phyloP scores from a whole-genome alignment of 2,888 invertebrate species.

The Geophilus truncorum region DNA sequence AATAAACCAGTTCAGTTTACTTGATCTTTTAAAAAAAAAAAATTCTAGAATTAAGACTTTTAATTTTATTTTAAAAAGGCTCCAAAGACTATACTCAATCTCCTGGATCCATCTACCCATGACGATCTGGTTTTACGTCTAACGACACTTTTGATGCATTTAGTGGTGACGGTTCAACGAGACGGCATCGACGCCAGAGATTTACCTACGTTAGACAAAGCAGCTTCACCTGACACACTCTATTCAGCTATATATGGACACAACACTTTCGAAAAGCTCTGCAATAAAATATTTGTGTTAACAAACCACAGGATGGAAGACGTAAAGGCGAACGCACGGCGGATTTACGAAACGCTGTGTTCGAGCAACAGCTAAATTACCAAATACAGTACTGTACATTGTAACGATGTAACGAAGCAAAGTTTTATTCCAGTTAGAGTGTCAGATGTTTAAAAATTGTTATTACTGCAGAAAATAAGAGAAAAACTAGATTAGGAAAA shows the following conservation, averaged over 20 bases:
- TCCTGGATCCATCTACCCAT: conserved; percentile 49
- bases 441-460: conserved; percentile 1
- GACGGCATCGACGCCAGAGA: conserved; percentile 50
- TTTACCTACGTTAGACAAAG: conserved; percentile 54
- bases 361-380: conserved; percentile 1
- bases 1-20: too few species aligned
- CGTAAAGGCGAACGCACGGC: conserved; percentile 39
- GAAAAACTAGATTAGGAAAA: neutral
- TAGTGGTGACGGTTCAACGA: conserved; percentile 50
- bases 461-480: neutral
- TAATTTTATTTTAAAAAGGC: conserved; percentile 49
- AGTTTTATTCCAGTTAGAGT: neutral
- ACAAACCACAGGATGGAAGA: conserved; percentile 48
- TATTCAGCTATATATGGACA: conserved; percentile 52
- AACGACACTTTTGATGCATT: conserved; percentile 54
- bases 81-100: conserved; percentile 51
- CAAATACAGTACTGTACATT: too few species aligned
- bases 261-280: conserved; percentile 48
- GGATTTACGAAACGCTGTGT: conserved; percentile 19
- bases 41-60: neutral
- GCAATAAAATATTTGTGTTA: conserved; percentile 46
- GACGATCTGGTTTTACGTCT: conserved; percentile 52
- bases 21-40: neutral
- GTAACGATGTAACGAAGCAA: neutral
- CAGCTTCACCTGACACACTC: conserved; percentile 55